Evolutionary conservation across 2,888 invertebrate species (phyloP).

Genomic region (Pachycephus smyrnensis): DNA sequence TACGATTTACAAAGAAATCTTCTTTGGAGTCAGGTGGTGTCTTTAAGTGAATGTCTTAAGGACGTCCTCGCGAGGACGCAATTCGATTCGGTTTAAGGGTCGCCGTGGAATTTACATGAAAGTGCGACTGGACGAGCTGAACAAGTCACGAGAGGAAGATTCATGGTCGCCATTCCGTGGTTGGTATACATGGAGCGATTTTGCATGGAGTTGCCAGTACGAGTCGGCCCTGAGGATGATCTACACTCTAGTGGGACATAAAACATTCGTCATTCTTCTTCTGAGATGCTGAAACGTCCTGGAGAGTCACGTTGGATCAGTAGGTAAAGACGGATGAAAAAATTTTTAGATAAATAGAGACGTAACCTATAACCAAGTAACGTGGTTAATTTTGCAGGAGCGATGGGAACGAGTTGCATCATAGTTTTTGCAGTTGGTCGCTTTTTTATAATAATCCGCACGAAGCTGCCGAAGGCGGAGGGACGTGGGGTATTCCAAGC

Average conservation of each 20-base stretch:
- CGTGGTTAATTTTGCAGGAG: not conserved
- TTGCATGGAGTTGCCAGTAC: not conserved
- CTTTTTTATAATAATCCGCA: no score
- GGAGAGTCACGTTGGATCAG: not conserved
- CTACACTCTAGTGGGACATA: not conserved
- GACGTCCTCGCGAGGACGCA: not conserved
- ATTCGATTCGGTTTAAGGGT: not conserved
- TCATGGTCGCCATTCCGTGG: not conserved
- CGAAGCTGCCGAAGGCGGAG: no score
- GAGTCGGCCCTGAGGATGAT: not conserved
- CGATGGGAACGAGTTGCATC: no score
- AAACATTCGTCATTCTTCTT: not conserved
- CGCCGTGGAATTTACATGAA: not conserved
- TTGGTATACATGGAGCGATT: not conserved
- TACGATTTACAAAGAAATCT: not conserved
- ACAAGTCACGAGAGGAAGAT: not conserved
- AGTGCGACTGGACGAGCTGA: not conserved
- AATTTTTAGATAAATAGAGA: not conserved
- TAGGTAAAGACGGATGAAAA: not conserved
- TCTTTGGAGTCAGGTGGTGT: not conserved
- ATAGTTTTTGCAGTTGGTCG: no score
- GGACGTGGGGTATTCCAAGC: not conserved
- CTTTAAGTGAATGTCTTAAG: not conserved
- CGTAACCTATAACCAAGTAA: not conserved
- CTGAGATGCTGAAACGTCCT: not conserved